Percentiles rank a stretch among this genome's conserved stretches.
phyloP scores from a whole-genome alignment of 1,140 invertebrate genomes.

The Pogonus chalceus region DNA sequence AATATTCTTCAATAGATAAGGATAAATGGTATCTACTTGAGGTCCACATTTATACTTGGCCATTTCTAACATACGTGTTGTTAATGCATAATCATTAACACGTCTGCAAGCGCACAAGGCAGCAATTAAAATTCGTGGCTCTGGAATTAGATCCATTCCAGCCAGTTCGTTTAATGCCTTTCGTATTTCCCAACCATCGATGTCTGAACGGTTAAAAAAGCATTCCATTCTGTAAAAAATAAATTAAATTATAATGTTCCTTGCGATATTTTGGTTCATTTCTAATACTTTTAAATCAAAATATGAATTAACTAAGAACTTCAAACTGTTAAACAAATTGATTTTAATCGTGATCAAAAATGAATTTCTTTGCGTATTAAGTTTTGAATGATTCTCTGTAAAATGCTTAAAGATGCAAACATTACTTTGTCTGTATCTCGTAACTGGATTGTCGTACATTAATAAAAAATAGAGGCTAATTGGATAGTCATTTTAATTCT shows the following conservation, averaged over 20 bases:
- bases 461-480: too few species aligned
- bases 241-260: neutral
- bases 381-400: too few species aligned
- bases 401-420: too few species aligned
- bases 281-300: neutral
- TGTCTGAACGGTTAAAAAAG: conserved; percentile 47
- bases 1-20: conserved; percentile 52
- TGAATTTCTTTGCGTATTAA: too few species aligned
- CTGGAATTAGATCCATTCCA: conserved; percentile 56
- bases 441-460: too few species aligned
- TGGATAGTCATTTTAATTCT: too few species aligned
- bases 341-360: neutral
- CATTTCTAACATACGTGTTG: conserved; percentile 57
- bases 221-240: conserved; percentile 24
- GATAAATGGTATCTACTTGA: conserved; percentile 41
- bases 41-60: conserved; percentile 53
- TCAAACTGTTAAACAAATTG: neutral
- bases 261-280: neutral
- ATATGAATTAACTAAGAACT: neutral
- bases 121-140: conserved; percentile 58
- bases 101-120: conserved; percentile 55
- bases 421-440: too few species aligned
- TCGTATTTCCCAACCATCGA: conserved; percentile 62
- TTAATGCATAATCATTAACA: conserved; percentile 59
- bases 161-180: conserved; percentile 47